Conservation (phyloP, 2,113 vertebrate genomes). For the Boleophthalmus pectinirostris region DNA sequence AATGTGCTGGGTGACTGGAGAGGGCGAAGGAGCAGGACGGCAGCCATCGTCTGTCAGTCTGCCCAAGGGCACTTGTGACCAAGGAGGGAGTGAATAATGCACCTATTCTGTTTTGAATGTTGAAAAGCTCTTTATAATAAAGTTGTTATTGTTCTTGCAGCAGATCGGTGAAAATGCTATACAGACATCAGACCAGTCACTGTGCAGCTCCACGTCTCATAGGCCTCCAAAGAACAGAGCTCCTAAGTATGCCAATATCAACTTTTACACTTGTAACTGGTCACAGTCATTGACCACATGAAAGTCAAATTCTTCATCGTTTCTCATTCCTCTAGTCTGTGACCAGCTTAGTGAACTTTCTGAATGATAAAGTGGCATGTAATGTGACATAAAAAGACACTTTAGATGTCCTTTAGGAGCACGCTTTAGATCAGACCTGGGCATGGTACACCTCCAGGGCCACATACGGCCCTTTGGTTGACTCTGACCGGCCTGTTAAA, state of each 20-base stretch:
- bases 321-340: too few species aligned
- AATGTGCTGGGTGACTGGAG: background rate
- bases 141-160: background rate
- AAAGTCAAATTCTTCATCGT: background rate
- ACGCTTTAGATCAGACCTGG: too few species aligned
- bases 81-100: background rate
- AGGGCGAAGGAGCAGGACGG: background rate
- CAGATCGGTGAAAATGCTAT: background rate
- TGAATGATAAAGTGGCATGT: too few species aligned
- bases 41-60: background rate
- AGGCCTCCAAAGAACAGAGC: background rate
- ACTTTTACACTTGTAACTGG: background rate
- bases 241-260: background rate
- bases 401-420: too few species aligned
- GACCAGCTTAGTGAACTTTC: too few species aligned
- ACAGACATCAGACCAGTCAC: constrained; percentile 13
- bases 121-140: background rate
- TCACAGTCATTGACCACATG: background rate
- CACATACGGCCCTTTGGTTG: too few species aligned
- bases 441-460: too few species aligned
- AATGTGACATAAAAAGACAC: too few species aligned
- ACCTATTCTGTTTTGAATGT: background rate
- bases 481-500: too few species aligned
- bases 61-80: background rate
- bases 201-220: background rate